phyloP scores from a whole-genome alignment of 35 echinoderm and acorn worm species.

The Heliocidaris tuberculata region DNA sequence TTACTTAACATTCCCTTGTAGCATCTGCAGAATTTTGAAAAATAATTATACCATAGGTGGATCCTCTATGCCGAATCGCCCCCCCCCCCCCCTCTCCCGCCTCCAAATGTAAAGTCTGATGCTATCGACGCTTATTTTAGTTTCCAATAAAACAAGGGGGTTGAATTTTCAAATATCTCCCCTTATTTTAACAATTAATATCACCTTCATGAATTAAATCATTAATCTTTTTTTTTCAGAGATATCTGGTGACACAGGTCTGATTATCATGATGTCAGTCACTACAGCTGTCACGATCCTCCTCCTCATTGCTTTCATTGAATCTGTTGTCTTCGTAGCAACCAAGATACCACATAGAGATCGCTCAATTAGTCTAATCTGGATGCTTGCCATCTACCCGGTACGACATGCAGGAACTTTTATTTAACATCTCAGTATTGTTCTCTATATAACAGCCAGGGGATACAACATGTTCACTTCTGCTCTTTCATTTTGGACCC shows the following conservation, averaged over 20 bases:
- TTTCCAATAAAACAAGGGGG: too few relatives aligned
- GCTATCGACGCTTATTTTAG: too few relatives aligned
- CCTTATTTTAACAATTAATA: too few relatives aligned
- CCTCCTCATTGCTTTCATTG: constrained; percentile 48
- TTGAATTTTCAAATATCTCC: too few relatives aligned
- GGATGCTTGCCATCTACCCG: constrained; percentile 61
- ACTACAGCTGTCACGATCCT: constrained; percentile 20
- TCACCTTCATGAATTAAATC: too few relatives aligned
- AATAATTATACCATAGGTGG: too few relatives aligned
- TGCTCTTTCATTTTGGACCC: background rate
- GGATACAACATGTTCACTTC: background rate
- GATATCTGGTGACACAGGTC: background rate
- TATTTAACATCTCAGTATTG: background rate
- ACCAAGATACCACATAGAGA: constrained; percentile 66
- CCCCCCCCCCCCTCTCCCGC: too few relatives aligned
- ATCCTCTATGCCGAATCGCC: too few relatives aligned
- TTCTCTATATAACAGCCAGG: background rate
- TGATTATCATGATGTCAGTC: constrained; percentile 8
- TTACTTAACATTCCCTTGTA: too few relatives aligned
- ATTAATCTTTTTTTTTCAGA: background rate
- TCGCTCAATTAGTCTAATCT: constrained; percentile 56
- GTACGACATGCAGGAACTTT: background rate
- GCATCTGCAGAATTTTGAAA: too few relatives aligned
- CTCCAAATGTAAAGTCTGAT: too few relatives aligned
- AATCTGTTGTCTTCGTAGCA: constrained; percentile 54